Evolutionary conservation across 2,888 invertebrate species (phyloP).

Genomic region (Platypus cylindrus): DNA sequence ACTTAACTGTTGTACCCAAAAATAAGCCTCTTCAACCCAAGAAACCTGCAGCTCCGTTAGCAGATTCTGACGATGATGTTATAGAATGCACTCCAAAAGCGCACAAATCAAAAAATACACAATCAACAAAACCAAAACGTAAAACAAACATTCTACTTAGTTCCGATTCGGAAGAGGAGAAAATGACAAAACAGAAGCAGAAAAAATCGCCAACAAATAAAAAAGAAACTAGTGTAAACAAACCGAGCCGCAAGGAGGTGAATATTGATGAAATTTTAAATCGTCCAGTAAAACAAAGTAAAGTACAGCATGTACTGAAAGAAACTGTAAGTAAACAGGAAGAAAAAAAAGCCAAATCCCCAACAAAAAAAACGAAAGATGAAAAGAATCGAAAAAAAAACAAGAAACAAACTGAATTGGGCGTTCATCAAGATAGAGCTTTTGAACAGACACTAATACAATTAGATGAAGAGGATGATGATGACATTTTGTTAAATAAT

Average conservation of each 20-base stretch:
- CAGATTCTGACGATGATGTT: conserved; percentile 45
- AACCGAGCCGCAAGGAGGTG: no score
- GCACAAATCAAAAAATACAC: conserved; percentile 16
- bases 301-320: conserved; percentile 19
- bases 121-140: conserved; percentile 21
- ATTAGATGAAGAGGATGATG: conserved; percentile 42
- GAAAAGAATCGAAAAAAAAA: conserved; percentile 6
- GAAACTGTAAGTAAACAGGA: conserved; percentile 3
- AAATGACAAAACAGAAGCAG: conserved; percentile 11
- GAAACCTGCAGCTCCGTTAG: conserved; percentile 21
- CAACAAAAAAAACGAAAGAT: conserved; percentile 12
- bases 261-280: conserved; percentile 47
- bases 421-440: conserved; percentile 53
- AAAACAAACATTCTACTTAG: conserved; percentile 19
- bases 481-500: conserved; percentile 26
- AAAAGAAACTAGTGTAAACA: no score
- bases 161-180: conserved; percentile 23
- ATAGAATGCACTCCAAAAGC: conserved; percentile 41
- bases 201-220: conserved; percentile 17
- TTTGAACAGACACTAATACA: conserved; percentile 57
- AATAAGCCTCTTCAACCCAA: conserved; percentile 25
- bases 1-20: conserved; percentile 35
- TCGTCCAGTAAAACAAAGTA: conserved; percentile 43
- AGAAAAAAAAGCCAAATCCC: conserved; percentile 1
- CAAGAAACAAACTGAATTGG: conserved; percentile 19